A percentile compares a stretch with the other conserved stretches of the same genome.
Evolutionary conservation across 2,888 invertebrate genomes (phyloP).

Genomic region (Ochropleura plecta): DNA sequence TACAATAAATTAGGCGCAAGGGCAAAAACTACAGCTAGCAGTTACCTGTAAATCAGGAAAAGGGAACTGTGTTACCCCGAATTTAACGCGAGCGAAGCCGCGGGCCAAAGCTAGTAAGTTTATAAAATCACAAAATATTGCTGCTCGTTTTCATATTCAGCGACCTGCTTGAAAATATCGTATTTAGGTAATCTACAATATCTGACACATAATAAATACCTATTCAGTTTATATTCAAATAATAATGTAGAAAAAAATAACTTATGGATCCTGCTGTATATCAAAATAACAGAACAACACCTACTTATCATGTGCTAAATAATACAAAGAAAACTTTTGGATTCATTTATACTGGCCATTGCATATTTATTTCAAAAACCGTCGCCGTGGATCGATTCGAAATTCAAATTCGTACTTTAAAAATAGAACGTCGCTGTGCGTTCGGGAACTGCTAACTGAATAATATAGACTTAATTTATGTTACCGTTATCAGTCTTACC

Average conservation of each 20-base stretch:
- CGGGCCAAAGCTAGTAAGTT: too few relatives aligned
- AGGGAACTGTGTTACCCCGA: too few relatives aligned
- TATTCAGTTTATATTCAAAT: not conserved
- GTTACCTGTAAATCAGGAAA: too few relatives aligned
- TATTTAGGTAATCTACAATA: too few relatives aligned
- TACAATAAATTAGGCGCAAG: too few relatives aligned
- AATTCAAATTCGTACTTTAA: conserved; percentile 81
- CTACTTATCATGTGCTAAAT: conserved; percentile 77
- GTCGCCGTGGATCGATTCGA: conserved; percentile 74
- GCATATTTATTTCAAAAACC: conserved; percentile 83
- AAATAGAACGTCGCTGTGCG: conserved; percentile 64
- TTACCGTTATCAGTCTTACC: not conserved
- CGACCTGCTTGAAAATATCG: too few relatives aligned
- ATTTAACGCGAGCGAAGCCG: too few relatives aligned
- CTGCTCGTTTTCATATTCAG: too few relatives aligned
- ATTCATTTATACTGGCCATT: conserved; percentile 71
- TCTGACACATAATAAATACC: too few relatives aligned
- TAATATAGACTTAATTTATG: conserved; percentile 39
- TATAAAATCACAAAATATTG: too few relatives aligned
- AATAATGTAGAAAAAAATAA: conserved; percentile 16
- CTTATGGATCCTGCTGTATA: conserved; percentile 58
- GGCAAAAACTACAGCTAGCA: too few relatives aligned
- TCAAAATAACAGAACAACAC: conserved; percentile 54
- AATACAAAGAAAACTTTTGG: conserved; percentile 71
- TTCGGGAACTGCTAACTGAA: conserved; percentile 72